These are phyloP conservation scores for Stenichneumon culpator DNA, from an alignment of 2,888 invertebrate genomes.

Conservation along the genomic window DNA sequence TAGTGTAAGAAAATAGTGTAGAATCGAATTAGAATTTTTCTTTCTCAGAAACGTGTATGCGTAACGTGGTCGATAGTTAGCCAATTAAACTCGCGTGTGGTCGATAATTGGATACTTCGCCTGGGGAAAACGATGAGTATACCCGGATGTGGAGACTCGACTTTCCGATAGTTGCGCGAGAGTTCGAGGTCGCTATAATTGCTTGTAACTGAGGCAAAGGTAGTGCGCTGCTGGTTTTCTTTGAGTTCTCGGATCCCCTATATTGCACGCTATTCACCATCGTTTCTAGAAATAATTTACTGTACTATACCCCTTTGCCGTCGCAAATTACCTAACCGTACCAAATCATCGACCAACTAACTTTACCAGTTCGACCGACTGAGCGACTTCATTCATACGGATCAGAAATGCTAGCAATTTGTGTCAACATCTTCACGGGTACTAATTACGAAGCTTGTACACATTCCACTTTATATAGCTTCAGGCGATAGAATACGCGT, in stretches of 20 bases:
- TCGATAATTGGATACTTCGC: background rate
- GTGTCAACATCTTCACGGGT: background rate
- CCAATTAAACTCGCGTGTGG: background rate
- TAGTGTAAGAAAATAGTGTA: too few relatives aligned
- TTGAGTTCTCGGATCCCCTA: slow-evolving; percentile 6
- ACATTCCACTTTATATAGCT: background rate
- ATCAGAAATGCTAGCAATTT: background rate
- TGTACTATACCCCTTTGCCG: background rate
- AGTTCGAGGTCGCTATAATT: slow-evolving; percentile 38
- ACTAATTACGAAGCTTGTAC: background rate
- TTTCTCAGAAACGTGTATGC: too few relatives aligned
- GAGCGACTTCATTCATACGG: background rate
- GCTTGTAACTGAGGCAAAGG: background rate
- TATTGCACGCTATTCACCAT: slow-evolving; percentile 11
- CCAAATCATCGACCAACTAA: background rate
- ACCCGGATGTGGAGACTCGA: slow-evolving; percentile 11
- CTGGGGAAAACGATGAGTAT: background rate
- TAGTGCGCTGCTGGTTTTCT: slow-evolving; percentile 3
- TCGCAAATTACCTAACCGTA: slow-evolving; percentile 12
- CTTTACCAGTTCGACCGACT: background rate
- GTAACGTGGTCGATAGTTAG: too few relatives aligned
- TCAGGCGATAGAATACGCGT: too few relatives aligned
- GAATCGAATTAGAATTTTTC: too few relatives aligned
- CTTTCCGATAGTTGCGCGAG: slow-evolving; percentile 38
- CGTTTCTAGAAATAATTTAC: background rate